These are phyloP conservation scores for Cebidichthys violaceus DNA, from an alignment of 2,113 vertebrate species.

Conservation along the genomic window DNA sequence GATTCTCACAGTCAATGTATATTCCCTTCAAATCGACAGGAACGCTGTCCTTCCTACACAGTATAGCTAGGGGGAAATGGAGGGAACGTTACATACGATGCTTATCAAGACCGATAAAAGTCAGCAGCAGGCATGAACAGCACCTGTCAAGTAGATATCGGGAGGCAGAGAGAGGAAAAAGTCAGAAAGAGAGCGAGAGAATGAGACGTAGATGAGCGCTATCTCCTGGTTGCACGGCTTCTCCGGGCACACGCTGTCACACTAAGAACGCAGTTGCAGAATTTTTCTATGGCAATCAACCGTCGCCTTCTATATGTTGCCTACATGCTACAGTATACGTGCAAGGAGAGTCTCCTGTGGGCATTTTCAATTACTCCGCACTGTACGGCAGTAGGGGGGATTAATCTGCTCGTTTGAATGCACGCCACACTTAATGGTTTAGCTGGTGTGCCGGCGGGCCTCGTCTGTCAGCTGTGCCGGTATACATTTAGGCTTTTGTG, in stretches of 20 bases:
- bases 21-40: slow-evolving; percentile 31
- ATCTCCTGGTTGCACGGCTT: slow-evolving; percentile 41
- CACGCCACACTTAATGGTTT: slow-evolving; percentile 78
- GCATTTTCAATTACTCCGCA: slow-evolving; percentile 81
- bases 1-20: slow-evolving; percentile 31
- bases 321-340: slow-evolving; percentile 63
- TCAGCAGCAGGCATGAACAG: slow-evolving; percentile 47
- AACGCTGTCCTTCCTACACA: slow-evolving; percentile 15
- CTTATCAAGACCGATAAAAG: slow-evolving; percentile 54
- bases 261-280: slow-evolving; percentile 36
- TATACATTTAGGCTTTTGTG: slow-evolving; percentile 69
- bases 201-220: slow-evolving; percentile 29
- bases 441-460: slow-evolving; percentile 76
- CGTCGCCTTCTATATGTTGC: slow-evolving; percentile 56
- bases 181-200: slow-evolving; percentile 30
- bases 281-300: slow-evolving; percentile 54
- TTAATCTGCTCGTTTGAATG: slow-evolving; percentile 83
- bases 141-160: slow-evolving; percentile 50
- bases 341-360: slow-evolving; percentile 75
- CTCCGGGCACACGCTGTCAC: slow-evolving; percentile 35
- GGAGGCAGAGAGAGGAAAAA: slow-evolving; percentile 22
- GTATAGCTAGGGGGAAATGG: slow-evolving; percentile 31
- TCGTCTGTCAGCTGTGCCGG: slow-evolving; percentile 61
- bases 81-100: slow-evolving; percentile 28
- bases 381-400: slow-evolving; percentile 70